These are phyloP conservation scores for Drosophila kanekoi DNA, from an alignment of 2,888 invertebrate species.

Conservation along the genomic window DNA sequence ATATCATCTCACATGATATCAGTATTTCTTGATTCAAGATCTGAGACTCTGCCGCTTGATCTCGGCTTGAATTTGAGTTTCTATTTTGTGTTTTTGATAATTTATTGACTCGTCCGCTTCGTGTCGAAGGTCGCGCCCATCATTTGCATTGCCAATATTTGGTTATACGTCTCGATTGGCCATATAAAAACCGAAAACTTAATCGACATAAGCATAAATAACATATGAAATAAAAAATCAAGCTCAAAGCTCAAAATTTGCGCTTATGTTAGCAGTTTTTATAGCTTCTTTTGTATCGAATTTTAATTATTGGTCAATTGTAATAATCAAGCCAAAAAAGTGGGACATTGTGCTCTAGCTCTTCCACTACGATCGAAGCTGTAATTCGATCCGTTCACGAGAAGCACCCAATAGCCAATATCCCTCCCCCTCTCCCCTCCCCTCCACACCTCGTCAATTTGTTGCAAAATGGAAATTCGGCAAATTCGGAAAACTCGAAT, in stretches of 20 bases:
- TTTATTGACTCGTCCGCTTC: conserved; percentile 52
- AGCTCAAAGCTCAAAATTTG: conserved; percentile 31
- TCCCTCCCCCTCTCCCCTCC: background rate
- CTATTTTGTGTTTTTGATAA: conserved; percentile 19
- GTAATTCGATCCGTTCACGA: conserved; percentile 48
- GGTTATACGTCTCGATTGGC: conserved; percentile 40
- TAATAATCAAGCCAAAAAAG: conserved; percentile 52
- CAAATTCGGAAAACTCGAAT: conserved; percentile 15
- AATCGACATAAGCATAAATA: conserved; percentile 45
- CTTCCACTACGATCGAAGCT: conserved; percentile 2
- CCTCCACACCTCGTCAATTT: background rate
- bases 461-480: conserved; percentile 35
- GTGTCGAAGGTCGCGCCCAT: conserved; percentile 66
- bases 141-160: conserved; percentile 67
- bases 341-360: conserved; percentile 61
- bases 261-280: conserved; percentile 55
- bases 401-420: conserved; percentile 4
- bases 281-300: conserved; percentile 56
- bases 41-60: conserved; percentile 24
- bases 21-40: conserved; percentile 5
- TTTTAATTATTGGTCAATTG: conserved; percentile 70
- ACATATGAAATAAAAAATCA: conserved; percentile 14
- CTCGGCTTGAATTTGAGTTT: conserved; percentile 23
- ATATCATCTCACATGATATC: too few relatives aligned
- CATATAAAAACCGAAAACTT: conserved; percentile 22